Base-by-base conservation (phyloP, 2,888 invertebrate genomes). In the Vanessa cardui region DNA sequence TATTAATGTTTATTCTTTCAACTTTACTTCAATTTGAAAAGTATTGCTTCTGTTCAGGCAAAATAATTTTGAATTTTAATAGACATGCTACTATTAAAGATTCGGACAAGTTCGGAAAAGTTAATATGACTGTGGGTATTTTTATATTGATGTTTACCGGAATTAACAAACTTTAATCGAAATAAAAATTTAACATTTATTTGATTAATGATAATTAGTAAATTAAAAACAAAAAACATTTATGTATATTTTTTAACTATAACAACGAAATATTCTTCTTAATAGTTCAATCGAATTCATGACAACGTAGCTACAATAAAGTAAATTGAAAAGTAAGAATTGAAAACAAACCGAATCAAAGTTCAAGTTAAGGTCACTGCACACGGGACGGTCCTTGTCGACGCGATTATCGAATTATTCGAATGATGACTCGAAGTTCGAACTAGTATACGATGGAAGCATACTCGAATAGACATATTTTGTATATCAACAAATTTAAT, bases 361-460 rank as follows among this genome's bases (percentile, higher is more conserved):
- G 71, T 66, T 72, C 71, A 72, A 70, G 44, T 74, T 84, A 86
- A 86, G 87, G 86, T 86, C 85, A 85, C 77, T 78, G 83, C 83
- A 83, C 80, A 83, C 80, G 71, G 76, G 77, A 73, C 79, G 82
- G 83, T 81, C 84, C 83, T 83, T 84, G 85, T 84, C 85, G 81
- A 79, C 79, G 74, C 80, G 79, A 89, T 88, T 87, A 86, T 87
- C 84, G 80, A 87, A 88, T 88, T 83, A 85, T 83, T 82, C 79
- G 81, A 81, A 85, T 86, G 87, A 85, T 75, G 76, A 76, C 74
- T 77, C 73, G 74, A 70, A 76, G 74, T 66, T 77, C 73, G 74
- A 70, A 76, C 75, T 66, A 62, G 68, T 66, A 58, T 68, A 68
- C 72, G 64, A 65, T 69, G 60, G 56, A 72, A 54, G 68, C 72